These are phyloP conservation scores for Alaudala cheleensis DNA, from an alignment of 2,113 vertebrate genomes.

Conservation along the genomic window DNA sequence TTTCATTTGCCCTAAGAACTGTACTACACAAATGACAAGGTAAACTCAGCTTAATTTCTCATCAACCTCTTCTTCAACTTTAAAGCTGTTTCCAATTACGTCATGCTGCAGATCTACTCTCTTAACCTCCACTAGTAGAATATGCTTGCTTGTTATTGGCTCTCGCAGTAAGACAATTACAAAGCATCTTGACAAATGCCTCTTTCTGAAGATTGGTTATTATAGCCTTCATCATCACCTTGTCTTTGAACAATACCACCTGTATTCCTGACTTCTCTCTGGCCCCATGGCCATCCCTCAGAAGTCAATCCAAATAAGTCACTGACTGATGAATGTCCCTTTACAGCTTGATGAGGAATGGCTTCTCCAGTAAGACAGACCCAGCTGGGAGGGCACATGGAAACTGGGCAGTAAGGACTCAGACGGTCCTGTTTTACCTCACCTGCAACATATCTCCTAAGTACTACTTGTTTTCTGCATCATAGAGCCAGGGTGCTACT, in stretches of 20 bases:
- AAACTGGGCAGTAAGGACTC: neutral
- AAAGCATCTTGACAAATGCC: neutral
- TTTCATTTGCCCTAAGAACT: neutral
- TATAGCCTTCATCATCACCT: neutral
- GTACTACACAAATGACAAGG: neutral
- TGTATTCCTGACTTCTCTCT: neutral
- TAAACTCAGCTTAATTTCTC: neutral
- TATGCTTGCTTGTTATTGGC: neutral
- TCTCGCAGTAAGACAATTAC: neutral
- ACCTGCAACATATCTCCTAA: neutral
- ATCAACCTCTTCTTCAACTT: neutral
- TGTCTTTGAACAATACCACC: neutral
- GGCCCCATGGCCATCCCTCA: neutral
- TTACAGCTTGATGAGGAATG: neutral
- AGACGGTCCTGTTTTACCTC: neutral
- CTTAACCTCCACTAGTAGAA: neutral
- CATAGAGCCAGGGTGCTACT: neutral
- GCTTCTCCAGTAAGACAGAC: neutral
- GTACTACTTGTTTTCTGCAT: neutral
- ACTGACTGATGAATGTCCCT: neutral
- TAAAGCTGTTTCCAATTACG: neutral
- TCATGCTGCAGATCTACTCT: neutral
- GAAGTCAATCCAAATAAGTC: neutral
- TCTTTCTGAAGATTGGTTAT: neutral
- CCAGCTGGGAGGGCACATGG: neutral